Evolutionary conservation across 2,888 invertebrate species (phyloP).

Genomic region (Rotaria socialis): DNA sequence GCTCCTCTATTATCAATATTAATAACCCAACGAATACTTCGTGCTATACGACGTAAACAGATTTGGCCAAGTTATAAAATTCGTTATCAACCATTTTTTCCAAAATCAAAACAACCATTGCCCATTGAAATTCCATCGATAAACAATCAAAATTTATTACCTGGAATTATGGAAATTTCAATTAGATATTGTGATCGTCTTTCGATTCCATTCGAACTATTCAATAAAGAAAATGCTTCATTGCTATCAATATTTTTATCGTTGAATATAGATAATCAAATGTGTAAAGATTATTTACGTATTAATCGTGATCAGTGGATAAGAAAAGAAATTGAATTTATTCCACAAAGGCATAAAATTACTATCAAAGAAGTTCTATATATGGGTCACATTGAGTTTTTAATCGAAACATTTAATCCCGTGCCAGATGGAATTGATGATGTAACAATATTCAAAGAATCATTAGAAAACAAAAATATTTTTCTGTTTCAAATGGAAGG

Average conservation of each 20-base stretch:
- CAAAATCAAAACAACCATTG: background rate
- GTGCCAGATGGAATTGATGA: background rate
- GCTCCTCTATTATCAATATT: conserved; percentile 84
- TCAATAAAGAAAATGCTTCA: background rate
- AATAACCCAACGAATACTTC: conserved; percentile 65
- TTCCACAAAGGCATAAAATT: background rate
- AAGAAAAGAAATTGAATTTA: background rate
- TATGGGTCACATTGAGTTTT: background rate
- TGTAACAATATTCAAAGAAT: background rate
- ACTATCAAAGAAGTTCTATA: background rate
- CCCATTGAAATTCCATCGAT: background rate
- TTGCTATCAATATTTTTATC: background rate
- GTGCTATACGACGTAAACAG: conserved; percentile 83
- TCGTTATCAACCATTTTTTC: conserved; percentile 77
- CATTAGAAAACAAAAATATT: background rate
- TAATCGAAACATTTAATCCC: background rate
- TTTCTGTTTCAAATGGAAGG: background rate
- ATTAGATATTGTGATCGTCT: conserved; percentile 35
- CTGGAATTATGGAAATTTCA: background rate
- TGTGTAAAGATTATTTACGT: background rate
- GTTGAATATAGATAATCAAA: background rate
- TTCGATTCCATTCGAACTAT: background rate
- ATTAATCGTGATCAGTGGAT: background rate
- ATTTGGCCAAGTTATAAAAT: conserved; percentile 82
- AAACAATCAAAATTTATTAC: background rate